These are phyloP conservation scores for Ahaetulla prasina DNA, from an alignment of 2,113 vertebrate species.

Conservation along the genomic window DNA sequence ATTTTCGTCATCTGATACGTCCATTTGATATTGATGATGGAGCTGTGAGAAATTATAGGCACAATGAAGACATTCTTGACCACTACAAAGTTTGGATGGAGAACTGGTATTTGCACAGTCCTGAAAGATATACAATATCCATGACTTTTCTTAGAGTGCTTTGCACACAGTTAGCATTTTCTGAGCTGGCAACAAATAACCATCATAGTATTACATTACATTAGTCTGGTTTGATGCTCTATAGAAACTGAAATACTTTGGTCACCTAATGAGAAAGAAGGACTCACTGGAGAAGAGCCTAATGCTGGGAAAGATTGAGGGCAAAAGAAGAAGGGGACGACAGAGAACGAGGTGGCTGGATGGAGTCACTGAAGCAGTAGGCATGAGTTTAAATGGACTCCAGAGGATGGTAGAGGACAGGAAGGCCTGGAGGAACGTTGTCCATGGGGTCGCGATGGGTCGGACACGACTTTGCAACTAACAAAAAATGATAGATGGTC, in stretches of 20 bases:
- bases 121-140: neutral
- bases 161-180: neutral
- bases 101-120: neutral
- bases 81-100: neutral
- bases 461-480: too few relatives aligned
- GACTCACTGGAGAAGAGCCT: too few relatives aligned
- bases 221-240: neutral
- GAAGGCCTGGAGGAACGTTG: too few relatives aligned
- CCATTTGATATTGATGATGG: neutral
- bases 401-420: too few relatives aligned
- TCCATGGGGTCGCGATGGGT: too few relatives aligned
- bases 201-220: neutral
- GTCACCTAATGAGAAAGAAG: too few relatives aligned
- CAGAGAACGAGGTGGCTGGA: too few relatives aligned
- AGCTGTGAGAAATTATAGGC: neutral
- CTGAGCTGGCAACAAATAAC: neutral
- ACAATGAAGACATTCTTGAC: neutral
- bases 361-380: too few relatives aligned
- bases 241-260: too few relatives aligned
- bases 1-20: neutral
- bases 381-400: too few relatives aligned
- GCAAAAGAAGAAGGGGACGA: too few relatives aligned
- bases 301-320: too few relatives aligned
- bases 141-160: neutral
- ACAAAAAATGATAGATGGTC: neutral